A percentile compares a stretch with the other conserved stretches of the same genome.
Conservation (phyloP, 2,797 vertebrate genomes). For the Fratercula arctica region DNA sequence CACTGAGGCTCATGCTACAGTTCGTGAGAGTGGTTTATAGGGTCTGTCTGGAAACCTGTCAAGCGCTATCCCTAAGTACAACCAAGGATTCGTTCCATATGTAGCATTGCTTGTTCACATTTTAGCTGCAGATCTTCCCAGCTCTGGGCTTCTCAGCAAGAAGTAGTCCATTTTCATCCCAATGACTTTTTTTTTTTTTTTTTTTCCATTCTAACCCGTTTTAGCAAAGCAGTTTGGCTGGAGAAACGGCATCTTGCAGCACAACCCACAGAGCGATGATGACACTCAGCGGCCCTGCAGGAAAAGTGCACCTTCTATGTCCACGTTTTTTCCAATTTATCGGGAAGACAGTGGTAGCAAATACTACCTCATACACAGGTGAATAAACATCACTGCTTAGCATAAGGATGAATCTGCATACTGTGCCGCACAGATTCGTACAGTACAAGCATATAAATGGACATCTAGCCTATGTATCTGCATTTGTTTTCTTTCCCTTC, state of each 20-base stretch:
- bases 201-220: not conserved
- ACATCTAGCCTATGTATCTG: not conserved
- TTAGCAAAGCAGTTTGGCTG: not conserved
- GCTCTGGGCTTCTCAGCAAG: not conserved
- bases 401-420: not conserved
- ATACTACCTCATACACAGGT: not conserved
- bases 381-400: not conserved
- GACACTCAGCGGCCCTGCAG: constrained; percentile 30
- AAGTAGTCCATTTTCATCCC: not conserved
- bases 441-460: not conserved
- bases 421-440: not conserved
- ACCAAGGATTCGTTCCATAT: not conserved
- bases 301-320: not conserved
- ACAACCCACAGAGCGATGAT: not conserved
- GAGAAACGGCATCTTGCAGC: not conserved
- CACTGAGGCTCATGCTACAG: not conserved
- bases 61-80: not conserved
- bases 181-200: not conserved
- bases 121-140: not conserved
- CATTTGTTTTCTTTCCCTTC: not conserved
- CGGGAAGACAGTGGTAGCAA: not conserved
- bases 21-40: not conserved
- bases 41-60: not conserved
- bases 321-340: not conserved
- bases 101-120: not conserved